Conservation (phyloP, 2,113 vertebrate species). For the Gadus macrocephalus region DNA sequence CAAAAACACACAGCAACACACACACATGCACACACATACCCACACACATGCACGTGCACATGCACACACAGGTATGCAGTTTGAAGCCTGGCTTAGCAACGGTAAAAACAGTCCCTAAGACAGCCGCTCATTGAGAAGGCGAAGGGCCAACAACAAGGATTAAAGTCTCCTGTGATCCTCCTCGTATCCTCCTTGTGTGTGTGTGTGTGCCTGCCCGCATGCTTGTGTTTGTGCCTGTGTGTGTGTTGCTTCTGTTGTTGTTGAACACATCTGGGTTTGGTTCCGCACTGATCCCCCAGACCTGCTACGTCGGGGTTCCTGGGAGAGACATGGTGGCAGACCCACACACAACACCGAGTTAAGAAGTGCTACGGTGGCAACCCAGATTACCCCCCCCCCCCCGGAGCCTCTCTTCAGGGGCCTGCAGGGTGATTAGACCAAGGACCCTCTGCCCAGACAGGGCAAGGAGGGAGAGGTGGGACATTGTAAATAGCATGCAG, state of each 20-base stretch:
- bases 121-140: not conserved
- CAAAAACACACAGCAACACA: too few species aligned
- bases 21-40: too few species aligned
- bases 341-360: conserved; percentile 35
- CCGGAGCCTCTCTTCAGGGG: not conserved
- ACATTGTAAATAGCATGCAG: not conserved
- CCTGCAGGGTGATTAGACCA: not conserved
- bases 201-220: too few species aligned
- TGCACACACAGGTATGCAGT: too few species aligned
- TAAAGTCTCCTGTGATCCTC: not conserved
- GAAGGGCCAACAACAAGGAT: conserved; percentile 1
- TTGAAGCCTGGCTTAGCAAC: too few species aligned
- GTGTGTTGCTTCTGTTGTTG: too few species aligned
- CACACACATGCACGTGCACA: too few species aligned
- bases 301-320: not conserved
- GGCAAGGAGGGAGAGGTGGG: not conserved
- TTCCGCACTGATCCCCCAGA: conserved; percentile 21
- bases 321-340: not conserved
- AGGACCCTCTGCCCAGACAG: not conserved
- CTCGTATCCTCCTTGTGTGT: not conserved
- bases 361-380: conserved; percentile 31
- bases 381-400: conserved; percentile 20
- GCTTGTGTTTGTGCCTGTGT: too few species aligned
- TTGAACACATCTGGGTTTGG: conserved; percentile 24
- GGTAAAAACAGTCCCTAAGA: not conserved